These are phyloP conservation scores for Notospermus geniculatus DNA, from an alignment of 1,140 invertebrate species.

Conservation along the genomic window DNA sequence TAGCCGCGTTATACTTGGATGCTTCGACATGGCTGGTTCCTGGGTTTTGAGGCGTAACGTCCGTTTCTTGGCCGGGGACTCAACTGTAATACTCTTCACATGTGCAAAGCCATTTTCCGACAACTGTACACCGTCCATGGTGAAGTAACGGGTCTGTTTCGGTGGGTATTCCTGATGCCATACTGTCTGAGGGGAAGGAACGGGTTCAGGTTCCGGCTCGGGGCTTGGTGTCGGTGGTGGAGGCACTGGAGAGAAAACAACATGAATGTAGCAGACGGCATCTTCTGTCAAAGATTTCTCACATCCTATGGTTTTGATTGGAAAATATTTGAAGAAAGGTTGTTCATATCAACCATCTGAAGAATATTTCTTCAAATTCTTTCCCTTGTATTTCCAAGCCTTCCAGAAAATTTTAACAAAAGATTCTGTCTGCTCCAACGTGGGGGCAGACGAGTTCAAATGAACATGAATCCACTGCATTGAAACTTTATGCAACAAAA, in stretches of 20 bases:
- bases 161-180: conserved; percentile 20
- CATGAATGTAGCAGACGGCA: neutral
- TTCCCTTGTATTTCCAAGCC: no score
- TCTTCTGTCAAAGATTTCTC: no score
- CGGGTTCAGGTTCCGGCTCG: conserved; percentile 51
- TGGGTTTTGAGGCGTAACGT: conserved; percentile 17
- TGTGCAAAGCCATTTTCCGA: conserved; percentile 77
- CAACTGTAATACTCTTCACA: conserved; percentile 72
- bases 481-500: no score
- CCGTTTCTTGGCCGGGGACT: conserved; percentile 61
- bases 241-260: conserved; percentile 32
- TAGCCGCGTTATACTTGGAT: conserved; percentile 27
- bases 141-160: conserved; percentile 63
- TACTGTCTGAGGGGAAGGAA: conserved; percentile 17
- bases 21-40: conserved; percentile 14
- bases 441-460: no score
- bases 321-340: no score
- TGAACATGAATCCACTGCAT: no score
- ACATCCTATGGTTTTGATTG: no score
- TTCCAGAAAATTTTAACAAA: no score
- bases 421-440: no score
- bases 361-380: neutral
- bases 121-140: conserved; percentile 81
- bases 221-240: conserved; percentile 37
- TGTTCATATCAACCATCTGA: conserved; percentile 4